These are phyloP conservation scores for Pseudeuparius sepicola DNA, from an alignment of 2,888 invertebrate genomes.

Conservation along the genomic window DNA sequence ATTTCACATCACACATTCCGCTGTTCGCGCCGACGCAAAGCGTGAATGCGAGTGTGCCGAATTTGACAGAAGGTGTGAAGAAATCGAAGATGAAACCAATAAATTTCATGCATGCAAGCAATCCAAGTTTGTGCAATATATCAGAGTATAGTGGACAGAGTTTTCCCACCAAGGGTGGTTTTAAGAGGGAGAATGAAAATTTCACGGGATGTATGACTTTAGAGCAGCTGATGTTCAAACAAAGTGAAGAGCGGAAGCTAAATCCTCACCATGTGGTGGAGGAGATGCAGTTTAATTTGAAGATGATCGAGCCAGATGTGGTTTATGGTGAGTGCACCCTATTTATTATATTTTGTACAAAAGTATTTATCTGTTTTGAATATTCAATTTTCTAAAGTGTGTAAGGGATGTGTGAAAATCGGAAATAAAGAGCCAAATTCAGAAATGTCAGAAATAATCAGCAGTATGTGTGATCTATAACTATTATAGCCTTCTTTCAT, in stretches of 20 bases:
- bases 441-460: too few relatives aligned
- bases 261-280: constrained; percentile 33
- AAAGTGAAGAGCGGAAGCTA: constrained; percentile 58
- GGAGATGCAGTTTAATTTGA: constrained; percentile 32
- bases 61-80: constrained; percentile 24
- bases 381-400: too few relatives aligned
- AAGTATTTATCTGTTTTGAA: too few relatives aligned
- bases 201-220: constrained; percentile 61
- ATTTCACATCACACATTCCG: constrained; percentile 38
- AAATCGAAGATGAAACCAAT: constrained; percentile 40
- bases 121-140: constrained; percentile 58
- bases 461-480: too few relatives aligned
- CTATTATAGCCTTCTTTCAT: too few relatives aligned
- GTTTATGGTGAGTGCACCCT: constrained; percentile 40
- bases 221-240: constrained; percentile 71
- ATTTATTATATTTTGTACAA: too few relatives aligned
- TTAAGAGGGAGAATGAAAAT: constrained; percentile 46
- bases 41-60: constrained; percentile 35
- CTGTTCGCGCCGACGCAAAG: constrained; percentile 32
- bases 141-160: constrained; percentile 36
- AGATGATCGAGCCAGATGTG: constrained; percentile 44
- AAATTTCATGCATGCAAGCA: constrained; percentile 57
- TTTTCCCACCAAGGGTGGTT: constrained; percentile 30
- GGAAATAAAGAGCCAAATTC: too few relatives aligned
- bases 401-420: too few relatives aligned